Conservation (phyloP, 1,140 invertebrate genomes). For the Galleria mellonella region DNA sequence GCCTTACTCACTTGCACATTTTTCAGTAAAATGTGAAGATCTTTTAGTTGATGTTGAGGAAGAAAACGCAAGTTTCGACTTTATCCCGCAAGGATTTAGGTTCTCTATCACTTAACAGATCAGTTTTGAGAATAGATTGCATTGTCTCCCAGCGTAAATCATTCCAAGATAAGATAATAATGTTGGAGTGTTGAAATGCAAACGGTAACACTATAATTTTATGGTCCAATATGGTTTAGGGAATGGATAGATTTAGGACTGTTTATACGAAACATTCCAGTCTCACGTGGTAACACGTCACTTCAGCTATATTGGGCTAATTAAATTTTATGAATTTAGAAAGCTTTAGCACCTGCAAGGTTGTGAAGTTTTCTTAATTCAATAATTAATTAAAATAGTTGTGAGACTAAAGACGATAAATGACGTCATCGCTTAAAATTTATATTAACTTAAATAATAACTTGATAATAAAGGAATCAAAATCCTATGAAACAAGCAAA, state of each 20-base stretch:
- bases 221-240: conserved; percentile 20
- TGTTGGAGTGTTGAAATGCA: conserved; percentile 13
- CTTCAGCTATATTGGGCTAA: conserved; percentile 44
- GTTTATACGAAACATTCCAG: not conserved
- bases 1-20: conserved; percentile 68
- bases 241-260: conserved; percentile 5
- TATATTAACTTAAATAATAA: no score
- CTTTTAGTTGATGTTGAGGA: conserved; percentile 36
- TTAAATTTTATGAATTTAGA: conserved; percentile 46
- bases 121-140: conserved; percentile 57
- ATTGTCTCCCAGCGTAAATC: conserved; percentile 63
- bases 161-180: conserved; percentile 40
- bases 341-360: conserved; percentile 7
- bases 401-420: no score
- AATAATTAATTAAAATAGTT: no score
- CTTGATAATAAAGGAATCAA: conserved; percentile 9
- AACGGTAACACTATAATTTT: conserved; percentile 13
- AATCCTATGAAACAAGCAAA: not conserved
- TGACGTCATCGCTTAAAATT: no score
- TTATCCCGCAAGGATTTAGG: conserved; percentile 9
- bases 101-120: conserved; percentile 10
- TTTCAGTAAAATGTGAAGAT: conserved; percentile 68
- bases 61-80: conserved; percentile 17
- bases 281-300: conserved; percentile 63
- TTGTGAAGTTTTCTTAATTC: conserved; percentile 11